phyloP scores from a whole-genome alignment of 2,888 invertebrate genomes.

The Thysanoteuthis rhombus region DNA sequence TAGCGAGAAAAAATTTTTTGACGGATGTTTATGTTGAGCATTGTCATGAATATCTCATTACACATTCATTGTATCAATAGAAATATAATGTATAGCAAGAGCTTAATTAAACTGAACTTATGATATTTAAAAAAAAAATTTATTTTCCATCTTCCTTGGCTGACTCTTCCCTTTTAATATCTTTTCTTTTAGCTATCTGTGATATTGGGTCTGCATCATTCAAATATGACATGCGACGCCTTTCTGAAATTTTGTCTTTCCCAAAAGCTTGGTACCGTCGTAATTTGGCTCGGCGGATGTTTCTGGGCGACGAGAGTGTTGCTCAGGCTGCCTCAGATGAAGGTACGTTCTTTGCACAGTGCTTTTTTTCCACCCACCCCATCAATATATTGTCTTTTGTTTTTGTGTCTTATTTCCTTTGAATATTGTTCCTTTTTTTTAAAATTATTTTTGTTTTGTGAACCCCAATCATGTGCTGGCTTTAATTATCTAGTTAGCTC shows the following conservation, averaged over 20 bases:
- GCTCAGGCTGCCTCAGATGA: slow-evolving; percentile 48
- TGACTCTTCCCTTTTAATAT: not conserved
- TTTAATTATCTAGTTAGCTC: not conserved
- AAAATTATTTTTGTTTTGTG: not conserved
- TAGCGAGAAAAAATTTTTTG: too few relatives aligned
- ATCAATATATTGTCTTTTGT: not conserved
- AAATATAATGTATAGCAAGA: too few relatives aligned
- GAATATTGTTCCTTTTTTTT: not conserved
- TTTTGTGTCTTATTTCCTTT: not conserved
- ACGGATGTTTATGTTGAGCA: too few relatives aligned
- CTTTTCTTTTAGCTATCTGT: slow-evolving; percentile 77
- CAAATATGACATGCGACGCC: slow-evolving; percentile 96
- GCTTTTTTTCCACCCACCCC: not conserved
- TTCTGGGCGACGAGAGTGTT: slow-evolving; percentile 81
- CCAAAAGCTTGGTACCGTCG: slow-evolving; percentile 98
- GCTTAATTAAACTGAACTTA: too few relatives aligned
- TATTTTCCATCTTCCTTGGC: too few relatives aligned
- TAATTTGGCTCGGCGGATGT: slow-evolving; percentile 79
- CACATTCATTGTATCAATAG: too few relatives aligned
- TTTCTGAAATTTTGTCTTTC: slow-evolving; percentile 96
- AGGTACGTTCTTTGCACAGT: slow-evolving; percentile 42
- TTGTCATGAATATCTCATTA: too few relatives aligned
- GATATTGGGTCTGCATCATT: slow-evolving; percentile 89
- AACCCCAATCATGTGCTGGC: not conserved
- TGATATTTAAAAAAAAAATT: too few relatives aligned